Conservation (phyloP, 1,140 invertebrate genomes). For the Phenacoccus solenopsis region DNA sequence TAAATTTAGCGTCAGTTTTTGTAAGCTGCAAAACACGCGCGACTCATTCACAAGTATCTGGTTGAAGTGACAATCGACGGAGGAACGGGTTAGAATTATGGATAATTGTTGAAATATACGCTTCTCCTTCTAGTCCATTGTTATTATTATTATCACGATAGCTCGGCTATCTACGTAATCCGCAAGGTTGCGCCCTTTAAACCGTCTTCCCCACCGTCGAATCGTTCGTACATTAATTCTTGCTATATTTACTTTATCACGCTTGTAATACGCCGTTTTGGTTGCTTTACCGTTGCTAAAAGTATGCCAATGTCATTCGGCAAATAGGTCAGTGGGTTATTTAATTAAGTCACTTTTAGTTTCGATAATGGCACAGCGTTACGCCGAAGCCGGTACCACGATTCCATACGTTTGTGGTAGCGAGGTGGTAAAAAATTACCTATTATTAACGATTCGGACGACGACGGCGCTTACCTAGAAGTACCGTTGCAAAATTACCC, state of each 20-base stretch:
- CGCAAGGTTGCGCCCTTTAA: slow-evolving; percentile 6
- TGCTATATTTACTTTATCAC: slow-evolving; percentile 13
- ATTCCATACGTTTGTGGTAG: not conserved
- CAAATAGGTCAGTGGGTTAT: slow-evolving; percentile 16
- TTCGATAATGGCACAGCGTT: not conserved
- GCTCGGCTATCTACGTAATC: not conserved
- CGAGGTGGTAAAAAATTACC: too few relatives aligned
- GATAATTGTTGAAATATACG: too few relatives aligned
- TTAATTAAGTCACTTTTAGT: slow-evolving; percentile 12
- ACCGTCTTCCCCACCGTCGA: not conserved
- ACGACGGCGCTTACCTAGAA: too few relatives aligned
- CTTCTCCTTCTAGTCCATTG: too few relatives aligned
- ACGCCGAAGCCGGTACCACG: not conserved
- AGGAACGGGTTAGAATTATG: too few relatives aligned
- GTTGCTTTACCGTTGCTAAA: not conserved
- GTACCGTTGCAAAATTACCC: too few relatives aligned
- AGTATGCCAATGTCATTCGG: slow-evolving; percentile 13
- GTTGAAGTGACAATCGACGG: too few relatives aligned
- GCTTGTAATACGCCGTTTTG: not conserved
- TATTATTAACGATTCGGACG: too few relatives aligned
- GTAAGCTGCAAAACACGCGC: too few relatives aligned
- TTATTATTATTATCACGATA: not conserved
- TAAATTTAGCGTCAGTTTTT: too few relatives aligned
- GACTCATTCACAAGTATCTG: too few relatives aligned
- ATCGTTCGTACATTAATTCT: not conserved